These are phyloP conservation scores for Tupaia tana DNA, from an alignment of 2,113 vertebrate genomes.

Conservation along the genomic window DNA sequence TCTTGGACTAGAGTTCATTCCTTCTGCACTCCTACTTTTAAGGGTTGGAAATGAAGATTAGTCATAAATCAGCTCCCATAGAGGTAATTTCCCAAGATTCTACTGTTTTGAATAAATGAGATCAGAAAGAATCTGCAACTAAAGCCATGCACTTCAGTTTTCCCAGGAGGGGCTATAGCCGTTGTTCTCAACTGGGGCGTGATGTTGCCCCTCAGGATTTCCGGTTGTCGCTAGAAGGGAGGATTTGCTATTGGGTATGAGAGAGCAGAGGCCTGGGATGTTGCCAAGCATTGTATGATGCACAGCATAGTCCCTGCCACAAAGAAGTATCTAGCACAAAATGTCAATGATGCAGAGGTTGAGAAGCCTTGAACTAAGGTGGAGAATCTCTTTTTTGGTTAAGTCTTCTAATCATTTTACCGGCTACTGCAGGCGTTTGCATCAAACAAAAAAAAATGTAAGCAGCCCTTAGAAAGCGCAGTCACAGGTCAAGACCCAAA, in stretches of 20 bases:
- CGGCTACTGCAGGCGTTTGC: background rate
- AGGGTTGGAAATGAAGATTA: background rate
- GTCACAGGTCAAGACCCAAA: background rate
- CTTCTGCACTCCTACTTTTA: background rate
- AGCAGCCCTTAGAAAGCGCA: background rate
- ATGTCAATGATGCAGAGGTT: background rate
- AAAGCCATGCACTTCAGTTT: background rate
- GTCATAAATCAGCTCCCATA: background rate
- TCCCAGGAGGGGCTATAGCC: background rate
- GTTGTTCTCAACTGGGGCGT: background rate
- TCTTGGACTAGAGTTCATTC: background rate
- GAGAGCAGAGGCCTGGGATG: background rate
- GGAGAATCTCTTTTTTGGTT: background rate
- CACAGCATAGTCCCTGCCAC: too few species aligned
- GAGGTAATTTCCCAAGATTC: background rate
- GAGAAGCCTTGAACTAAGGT: background rate
- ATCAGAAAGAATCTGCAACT: background rate
- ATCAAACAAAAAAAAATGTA: background rate
- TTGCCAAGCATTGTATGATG: background rate
- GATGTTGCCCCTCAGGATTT: background rate
- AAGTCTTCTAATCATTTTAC: background rate
- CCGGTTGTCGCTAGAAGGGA: background rate
- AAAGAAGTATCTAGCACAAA: background rate
- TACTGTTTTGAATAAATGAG: background rate
- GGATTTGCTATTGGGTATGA: background rate